Evolutionary conservation across 2,888 invertebrate species (phyloP), one percentile per base, ranked within the genome.

Genomic region (Cyrtodaria siliqua): DNA sequence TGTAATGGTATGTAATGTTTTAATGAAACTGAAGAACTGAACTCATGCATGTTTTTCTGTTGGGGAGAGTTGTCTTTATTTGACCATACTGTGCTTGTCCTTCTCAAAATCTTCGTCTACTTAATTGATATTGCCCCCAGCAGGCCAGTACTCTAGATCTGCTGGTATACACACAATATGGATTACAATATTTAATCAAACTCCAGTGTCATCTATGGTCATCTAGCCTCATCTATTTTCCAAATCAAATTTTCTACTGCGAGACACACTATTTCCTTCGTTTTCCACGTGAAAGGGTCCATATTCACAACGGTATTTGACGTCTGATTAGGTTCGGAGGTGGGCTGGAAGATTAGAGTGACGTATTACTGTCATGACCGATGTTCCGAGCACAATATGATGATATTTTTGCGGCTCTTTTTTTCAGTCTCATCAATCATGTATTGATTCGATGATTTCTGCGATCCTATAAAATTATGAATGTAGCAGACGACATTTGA

Each of bases 251-350:
- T 83, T 81, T 83, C 79, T 79, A 74, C 62, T 47, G 70, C 62
- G 71, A 72, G 73, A 75, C 83, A 83, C 83, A 56, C 82, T 79
- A 85, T 81, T 81, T 83, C 82, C 82, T 79, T 76, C 70, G 72
- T 74, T 73, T 81, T 79, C 77, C 82, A 70, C 74, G 64, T 74
- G 77, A 75, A 18, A 59, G 69, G 38, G 20, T 50, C 63, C 68
- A 68, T 71, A 70, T 71, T 77, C 70, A 71, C 61, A 60, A 49
- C 27, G 29, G 57, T 69, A 72, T 72, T 53, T 61, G 66, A 57
- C 62, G 73, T 79, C 67, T 77, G 70, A 80, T 80, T 76, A 77
- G 50, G 66, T 64, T 62, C 52, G 18, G 61, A 70, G 64, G 47
- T 66, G 62, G 70, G 67, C 73, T 73, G 61, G 56, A 71, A 77